These are phyloP conservation scores for Irena cyanogastra DNA, from an alignment of 2,113 vertebrate genomes.

Conservation along the genomic window DNA sequence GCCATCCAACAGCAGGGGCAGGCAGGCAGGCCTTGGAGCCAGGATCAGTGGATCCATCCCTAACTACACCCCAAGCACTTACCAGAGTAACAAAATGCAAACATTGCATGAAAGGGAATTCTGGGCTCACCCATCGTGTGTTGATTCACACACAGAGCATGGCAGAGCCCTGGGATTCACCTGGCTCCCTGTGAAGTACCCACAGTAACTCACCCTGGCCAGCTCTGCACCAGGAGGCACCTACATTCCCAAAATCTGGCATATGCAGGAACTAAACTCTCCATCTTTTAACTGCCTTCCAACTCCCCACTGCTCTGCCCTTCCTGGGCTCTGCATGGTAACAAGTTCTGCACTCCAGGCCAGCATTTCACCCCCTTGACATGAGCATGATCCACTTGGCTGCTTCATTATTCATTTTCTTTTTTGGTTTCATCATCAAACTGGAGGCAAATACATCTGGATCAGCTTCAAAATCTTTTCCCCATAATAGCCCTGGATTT, in stretches of 20 bases:
- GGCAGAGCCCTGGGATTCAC: background rate
- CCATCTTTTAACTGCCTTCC: background rate
- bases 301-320: background rate
- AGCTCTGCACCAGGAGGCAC: background rate
- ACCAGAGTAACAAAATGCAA: background rate
- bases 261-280: background rate
- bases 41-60: background rate
- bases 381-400: background rate
- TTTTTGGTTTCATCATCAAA: background rate
- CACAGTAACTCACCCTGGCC: background rate
- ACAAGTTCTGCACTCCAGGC: background rate
- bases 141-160: background rate
- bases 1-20: background rate
- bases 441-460: background rate
- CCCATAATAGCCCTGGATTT: background rate
- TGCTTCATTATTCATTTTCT: background rate
- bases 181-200: accelerated
- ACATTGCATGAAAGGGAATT: accelerated
- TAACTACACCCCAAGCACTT: background rate
- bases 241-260: background rate
- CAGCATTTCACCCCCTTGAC: background rate
- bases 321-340: background rate
- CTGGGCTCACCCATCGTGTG: background rate
- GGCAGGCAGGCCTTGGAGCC: background rate
- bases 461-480: background rate